These are phyloP conservation scores for Laothoe populi DNA, from an alignment of 2,888 invertebrate species.

Conservation along the genomic window DNA sequence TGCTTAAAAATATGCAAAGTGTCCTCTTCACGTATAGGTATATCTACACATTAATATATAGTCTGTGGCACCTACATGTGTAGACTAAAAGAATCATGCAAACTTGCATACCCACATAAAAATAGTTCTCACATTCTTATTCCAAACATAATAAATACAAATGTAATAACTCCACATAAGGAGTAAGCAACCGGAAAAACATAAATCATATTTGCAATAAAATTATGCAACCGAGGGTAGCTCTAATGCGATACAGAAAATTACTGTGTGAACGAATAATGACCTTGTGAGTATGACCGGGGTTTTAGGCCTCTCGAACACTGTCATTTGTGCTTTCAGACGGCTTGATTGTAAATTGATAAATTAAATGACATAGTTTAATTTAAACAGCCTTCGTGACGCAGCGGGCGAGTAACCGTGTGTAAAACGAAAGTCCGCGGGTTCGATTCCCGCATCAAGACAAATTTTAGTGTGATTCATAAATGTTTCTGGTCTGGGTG, in stretches of 20 bases:
- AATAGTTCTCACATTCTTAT: background rate
- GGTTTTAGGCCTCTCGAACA: slow-evolving; percentile 3
- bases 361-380: too few species aligned
- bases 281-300: slow-evolving; percentile 7
- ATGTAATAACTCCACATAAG: background rate
- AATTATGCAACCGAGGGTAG: slow-evolving; percentile 56
- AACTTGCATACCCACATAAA: background rate
- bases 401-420: too few species aligned
- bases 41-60: too few species aligned
- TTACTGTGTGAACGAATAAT: slow-evolving; percentile 43
- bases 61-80: too few species aligned
- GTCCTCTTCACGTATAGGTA: too few species aligned
- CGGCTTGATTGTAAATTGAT: background rate
- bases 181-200: slow-evolving; percentile 27
- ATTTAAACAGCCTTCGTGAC: too few species aligned
- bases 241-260: slow-evolving; percentile 48
- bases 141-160: background rate
- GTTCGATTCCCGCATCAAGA: too few species aligned
- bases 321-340: slow-evolving; percentile 11
- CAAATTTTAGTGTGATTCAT: too few species aligned
- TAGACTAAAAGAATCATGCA: background rate
- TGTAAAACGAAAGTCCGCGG: too few species aligned
- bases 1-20: too few species aligned
- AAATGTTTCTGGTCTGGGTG: too few species aligned
- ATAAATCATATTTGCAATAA: slow-evolving; percentile 62